A percentile compares a stretch with the other conserved stretches of the same genome.
Evolutionary conservation across 2,888 invertebrate genomes (phyloP).

Genomic region (Drosophila ezoana): DNA sequence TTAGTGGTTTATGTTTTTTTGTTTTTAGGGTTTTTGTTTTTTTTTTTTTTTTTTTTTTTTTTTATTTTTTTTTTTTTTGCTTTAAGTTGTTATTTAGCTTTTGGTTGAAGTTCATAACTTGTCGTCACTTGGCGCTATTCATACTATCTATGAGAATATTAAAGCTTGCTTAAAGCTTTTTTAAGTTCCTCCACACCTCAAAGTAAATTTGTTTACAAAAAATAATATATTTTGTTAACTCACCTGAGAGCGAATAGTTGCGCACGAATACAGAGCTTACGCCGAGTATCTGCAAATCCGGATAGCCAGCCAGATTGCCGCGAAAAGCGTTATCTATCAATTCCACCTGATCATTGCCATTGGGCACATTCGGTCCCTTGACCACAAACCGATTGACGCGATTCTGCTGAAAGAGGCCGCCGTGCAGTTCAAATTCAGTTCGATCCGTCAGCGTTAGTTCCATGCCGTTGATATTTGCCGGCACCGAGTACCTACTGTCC

Average conservation of each 20-base stretch:
- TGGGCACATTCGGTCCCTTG: conserved; percentile 62
- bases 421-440: conserved; percentile 73
- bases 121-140: too few relatives aligned
- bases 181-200: too few relatives aligned
- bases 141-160: too few relatives aligned
- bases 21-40: too few relatives aligned
- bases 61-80: too few relatives aligned
- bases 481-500: conserved; percentile 74
- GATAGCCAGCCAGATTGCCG: conserved; percentile 82
- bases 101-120: too few relatives aligned
- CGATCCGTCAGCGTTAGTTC: conserved; percentile 68
- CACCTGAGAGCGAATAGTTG: conserved; percentile 80
- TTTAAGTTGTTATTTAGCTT: too few relatives aligned
- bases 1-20: too few relatives aligned
- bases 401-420: conserved; percentile 76
- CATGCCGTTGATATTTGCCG: conserved; percentile 68
- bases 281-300: conserved; percentile 80
- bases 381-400: conserved; percentile 82
- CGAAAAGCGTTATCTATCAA: conserved; percentile 77
- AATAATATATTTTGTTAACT: conserved; percentile 22
- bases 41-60: too few relatives aligned
- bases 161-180: too few relatives aligned
- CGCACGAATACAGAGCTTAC: conserved; percentile 79
- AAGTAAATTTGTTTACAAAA: too few relatives aligned
- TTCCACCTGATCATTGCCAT: conserved; percentile 80